Conservation (phyloP, 2,113 vertebrate genomes). For the Cryptomyrus ogoouensis region DNA sequence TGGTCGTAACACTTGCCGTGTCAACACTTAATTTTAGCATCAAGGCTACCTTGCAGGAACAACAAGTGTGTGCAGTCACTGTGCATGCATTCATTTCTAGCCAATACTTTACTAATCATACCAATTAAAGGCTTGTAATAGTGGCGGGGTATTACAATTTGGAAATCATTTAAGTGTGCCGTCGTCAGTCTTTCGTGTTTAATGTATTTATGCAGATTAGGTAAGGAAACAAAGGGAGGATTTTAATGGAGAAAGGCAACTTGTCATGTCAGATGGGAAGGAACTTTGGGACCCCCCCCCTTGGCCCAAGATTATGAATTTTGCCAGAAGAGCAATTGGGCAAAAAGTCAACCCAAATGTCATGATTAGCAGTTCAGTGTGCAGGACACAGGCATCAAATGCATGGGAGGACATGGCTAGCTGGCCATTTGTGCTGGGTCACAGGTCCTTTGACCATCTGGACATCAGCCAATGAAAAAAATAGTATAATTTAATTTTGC, state of each 20-base stretch:
- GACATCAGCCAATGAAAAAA: not conserved
- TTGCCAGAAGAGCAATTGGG: not conserved
- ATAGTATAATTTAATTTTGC: not conserved
- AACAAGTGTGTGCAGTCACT: not conserved
- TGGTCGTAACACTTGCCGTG: not conserved
- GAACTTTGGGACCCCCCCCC: not conserved
- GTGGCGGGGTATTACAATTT: not conserved
- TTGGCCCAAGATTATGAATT: not conserved
- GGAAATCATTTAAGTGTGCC: not conserved
- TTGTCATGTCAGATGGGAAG: not conserved
- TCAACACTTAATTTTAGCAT: not conserved
- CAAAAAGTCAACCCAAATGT: not conserved
- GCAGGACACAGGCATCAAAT: not conserved
- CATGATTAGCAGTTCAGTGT: not conserved
- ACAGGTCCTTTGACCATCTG: not conserved
- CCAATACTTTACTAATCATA: not conserved
- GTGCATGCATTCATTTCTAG: not conserved
- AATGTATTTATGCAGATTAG: not conserved
- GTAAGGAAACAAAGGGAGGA: not conserved
- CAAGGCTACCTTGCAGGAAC: not conserved
- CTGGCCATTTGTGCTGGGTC: not conserved
- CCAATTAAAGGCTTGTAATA: not conserved
- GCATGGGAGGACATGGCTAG: not conserved
- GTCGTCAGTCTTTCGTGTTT: not conserved
- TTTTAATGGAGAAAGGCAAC: not conserved